Conservation (phyloP, 2,797 vertebrate species). For the Lithobates sylvaticus region DNA sequence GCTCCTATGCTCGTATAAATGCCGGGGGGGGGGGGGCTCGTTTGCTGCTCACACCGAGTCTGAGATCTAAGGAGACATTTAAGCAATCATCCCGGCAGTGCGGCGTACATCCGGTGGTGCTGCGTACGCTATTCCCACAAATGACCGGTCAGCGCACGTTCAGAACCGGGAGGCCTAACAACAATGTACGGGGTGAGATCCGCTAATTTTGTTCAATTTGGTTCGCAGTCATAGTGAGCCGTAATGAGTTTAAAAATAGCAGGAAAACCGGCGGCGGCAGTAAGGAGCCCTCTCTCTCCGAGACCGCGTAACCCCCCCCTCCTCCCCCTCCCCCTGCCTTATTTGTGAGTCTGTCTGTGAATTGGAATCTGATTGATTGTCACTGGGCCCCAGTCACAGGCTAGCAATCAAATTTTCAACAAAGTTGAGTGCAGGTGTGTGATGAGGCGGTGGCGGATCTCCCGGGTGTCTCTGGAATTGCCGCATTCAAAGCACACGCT, state of each 20-base stretch:
- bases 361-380: slow-evolving; percentile 26
- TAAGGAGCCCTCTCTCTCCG: background rate
- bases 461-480: background rate
- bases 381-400: slow-evolving; percentile 11
- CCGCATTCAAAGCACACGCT: background rate
- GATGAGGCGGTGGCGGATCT: slow-evolving; percentile 21
- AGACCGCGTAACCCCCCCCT: background rate
- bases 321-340: background rate
- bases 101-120: no score
- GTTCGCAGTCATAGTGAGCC: background rate
- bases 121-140: background rate
- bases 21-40: no score
- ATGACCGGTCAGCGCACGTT: background rate
- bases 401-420: slow-evolving; percentile 45
- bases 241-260: slow-evolving; percentile 5
- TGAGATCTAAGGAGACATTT: no score
- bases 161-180: background rate
- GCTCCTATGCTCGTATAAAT: no score
- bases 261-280: background rate
- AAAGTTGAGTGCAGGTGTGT: slow-evolving; percentile 36
- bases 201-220: background rate
- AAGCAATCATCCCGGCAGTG: no score
- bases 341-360: slow-evolving; percentile 46
- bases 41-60: no score
- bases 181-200: background rate